These are phyloP conservation scores for Triops cancriformis DNA, from an alignment of 1,140 invertebrate genomes.

Conservation along the genomic window DNA sequence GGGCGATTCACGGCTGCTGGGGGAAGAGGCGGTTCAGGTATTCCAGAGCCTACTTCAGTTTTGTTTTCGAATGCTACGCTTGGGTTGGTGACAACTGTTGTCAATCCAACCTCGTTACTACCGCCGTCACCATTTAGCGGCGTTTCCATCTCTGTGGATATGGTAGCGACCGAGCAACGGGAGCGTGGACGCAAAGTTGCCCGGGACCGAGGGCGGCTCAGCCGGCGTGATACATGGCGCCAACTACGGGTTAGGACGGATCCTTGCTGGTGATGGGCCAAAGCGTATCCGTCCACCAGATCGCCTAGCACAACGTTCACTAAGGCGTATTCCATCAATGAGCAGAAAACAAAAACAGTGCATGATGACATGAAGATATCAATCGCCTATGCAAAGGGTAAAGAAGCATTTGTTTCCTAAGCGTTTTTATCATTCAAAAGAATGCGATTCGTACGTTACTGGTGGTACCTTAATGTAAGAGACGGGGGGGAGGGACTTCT, in stretches of 20 bases:
- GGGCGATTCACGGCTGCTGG: constrained; percentile 36
- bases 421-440: neutral
- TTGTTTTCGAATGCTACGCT: neutral
- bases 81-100: neutral
- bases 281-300: constrained; percentile 22
- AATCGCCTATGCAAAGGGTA: constrained; percentile 28
- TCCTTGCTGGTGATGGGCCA: neutral
- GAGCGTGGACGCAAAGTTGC: constrained; percentile 29
- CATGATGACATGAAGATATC: constrained; percentile 32
- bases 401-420: neutral
- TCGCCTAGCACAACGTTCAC: constrained; percentile 37
- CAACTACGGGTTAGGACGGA: constrained; percentile 36
- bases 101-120: constrained; percentile 44
- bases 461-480: constrained; percentile 39
- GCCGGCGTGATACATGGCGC: constrained; percentile 45
- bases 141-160: neutral
- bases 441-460: constrained; percentile 7
- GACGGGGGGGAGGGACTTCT: constrained; percentile 38
- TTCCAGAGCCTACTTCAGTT: neutral
- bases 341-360: constrained; percentile 37
- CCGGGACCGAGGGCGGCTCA: constrained; percentile 41
- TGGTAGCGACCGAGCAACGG: constrained; percentile 20
- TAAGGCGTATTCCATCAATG: constrained; percentile 41
- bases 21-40: neutral
- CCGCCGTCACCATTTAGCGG: constrained; percentile 40